A percentile compares a stretch with the other conserved stretches of the same genome.
phyloP scores from a whole-genome alignment of 2,888 invertebrate genomes.

The Phalera bucephala region DNA sequence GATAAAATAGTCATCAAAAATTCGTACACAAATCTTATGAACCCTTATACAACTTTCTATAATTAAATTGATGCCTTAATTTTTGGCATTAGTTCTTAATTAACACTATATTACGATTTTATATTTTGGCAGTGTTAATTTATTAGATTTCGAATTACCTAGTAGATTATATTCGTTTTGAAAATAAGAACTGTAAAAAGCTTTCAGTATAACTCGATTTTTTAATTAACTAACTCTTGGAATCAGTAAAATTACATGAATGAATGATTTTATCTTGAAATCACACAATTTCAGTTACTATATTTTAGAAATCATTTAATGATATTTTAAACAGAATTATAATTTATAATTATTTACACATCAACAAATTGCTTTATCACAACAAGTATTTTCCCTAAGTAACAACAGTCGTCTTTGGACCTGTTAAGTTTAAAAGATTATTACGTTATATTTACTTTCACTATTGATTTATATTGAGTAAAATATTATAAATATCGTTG shows the following conservation, averaged over 20 bases:
- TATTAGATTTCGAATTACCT: slow-evolving; percentile 46
- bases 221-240: slow-evolving; percentile 10
- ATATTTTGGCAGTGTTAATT: slow-evolving; percentile 78
- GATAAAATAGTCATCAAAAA: slow-evolving; percentile 76
- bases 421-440: slow-evolving; percentile 49
- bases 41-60: slow-evolving; percentile 50
- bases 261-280: slow-evolving; percentile 24
- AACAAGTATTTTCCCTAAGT: slow-evolving; percentile 67
- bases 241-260: slow-evolving; percentile 23
- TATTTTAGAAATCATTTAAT: slow-evolving; percentile 49
- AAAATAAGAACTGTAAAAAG: slow-evolving; percentile 15
- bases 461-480: slow-evolving; percentile 38
- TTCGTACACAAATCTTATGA: slow-evolving; percentile 66
- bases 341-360: slow-evolving; percentile 61
- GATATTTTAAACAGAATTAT: slow-evolving; percentile 50
- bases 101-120: slow-evolving; percentile 53
- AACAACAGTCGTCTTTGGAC: slow-evolving; percentile 75
- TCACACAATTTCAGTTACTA: slow-evolving; percentile 29
- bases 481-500: slow-evolving; percentile 54
- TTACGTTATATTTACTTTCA: slow-evolving; percentile 28
- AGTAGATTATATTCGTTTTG: slow-evolving; percentile 19
- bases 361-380: slow-evolving; percentile 73
- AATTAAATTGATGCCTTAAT: slow-evolving; percentile 47
- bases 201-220: slow-evolving; percentile 18
- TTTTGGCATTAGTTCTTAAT: slow-evolving; percentile 51